Base-by-base conservation (phyloP, 2,113 vertebrate genomes). In the Paedocypris sp. region DNA sequence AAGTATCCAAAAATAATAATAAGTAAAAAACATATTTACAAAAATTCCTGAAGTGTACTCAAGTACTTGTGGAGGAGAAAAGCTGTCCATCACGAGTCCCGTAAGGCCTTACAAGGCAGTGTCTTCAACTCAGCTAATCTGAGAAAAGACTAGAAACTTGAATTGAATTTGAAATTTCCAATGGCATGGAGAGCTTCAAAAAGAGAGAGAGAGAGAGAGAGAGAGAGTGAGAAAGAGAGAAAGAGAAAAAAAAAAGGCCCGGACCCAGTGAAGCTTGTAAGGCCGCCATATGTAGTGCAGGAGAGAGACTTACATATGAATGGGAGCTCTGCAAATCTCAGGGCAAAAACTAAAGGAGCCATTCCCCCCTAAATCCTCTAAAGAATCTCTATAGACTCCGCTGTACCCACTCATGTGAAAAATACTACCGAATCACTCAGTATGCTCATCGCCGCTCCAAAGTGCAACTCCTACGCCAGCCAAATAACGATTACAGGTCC, bases 331-430 rank as follows among this genome's bases (percentile, higher is more conserved):
- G 54, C 29, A 42, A 61, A 56, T 56, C 66, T 68, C 66, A 36
- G 39, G 58, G 47, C 53, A 51, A 50, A 65, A 67, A 64, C 56
- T 57, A 57, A 61, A 61, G 61, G 51, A 56, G 35, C 49, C 39
- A 23, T 23, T 62, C 35, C n/a, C 26, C 26, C 38, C 23, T 23
- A 57, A 57, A 65, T 56, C 49, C 61, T 48, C 61, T 59, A 20
- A 68, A 52, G 60, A 65, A 65, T 64, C 50, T 64, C 43, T 39
- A 64, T 33, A 42, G 33, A 43, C 52, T 50, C 47, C 29, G 32
- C 13, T n/a, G 49, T 45, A 63, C 38, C 36, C 58, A 48, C 60
- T 67, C 46, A 13, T 45, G 39, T 12, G 47, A 43, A 46, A n/a
- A 59, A 13, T 28, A 45, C n/a, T 33, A 26, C 46, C 29, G n/a